Base-by-base conservation (phyloP, 2,113 vertebrate species). In the Puffinus mauretanicus region DNA sequence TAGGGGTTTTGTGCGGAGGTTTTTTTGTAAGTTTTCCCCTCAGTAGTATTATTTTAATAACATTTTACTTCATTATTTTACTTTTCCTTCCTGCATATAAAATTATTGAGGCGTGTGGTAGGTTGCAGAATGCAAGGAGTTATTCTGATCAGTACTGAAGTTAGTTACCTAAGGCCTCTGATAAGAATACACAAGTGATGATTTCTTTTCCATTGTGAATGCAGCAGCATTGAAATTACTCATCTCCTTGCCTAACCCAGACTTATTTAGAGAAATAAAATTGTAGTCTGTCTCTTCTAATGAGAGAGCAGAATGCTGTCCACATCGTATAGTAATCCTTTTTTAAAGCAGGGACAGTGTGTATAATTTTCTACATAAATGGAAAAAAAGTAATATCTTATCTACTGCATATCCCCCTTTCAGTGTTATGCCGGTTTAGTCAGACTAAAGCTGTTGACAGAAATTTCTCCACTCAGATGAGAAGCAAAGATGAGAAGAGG, bases 401-500 rank as follows among this genome's bases (percentile, higher is more conserved):
- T 97, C 95, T 97, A 46, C 42, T 72, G 66, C 80, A 79, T 96
- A 95, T 93, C 44, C 84, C 24, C 82, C 38, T 93, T 95, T 95
- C 91, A 94, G 91, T 86, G 67, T 81, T 97, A 73, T 77, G 58
- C 92, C 1, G 14, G 82, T 98, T 97, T 95, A 97, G 90, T 62
- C 78, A 46, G 92, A 86, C 94, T 97, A 97, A 97, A 97, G 95
- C 93, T 96, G 94, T 97, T 98, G 97, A 97, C 61, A 94, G 91
- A 94, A 97, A 97, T 97, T 97, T 97, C 96, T 97, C 54, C 94
- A 97, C 94, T 97, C 36, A 80, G 80, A 97, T 97, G 90, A 97
- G 92, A 98, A 97, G 92, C 84, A 96, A 94, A 97, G 97, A 98
- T 97, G 96, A 98, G 95, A 98, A 97, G 86, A 96, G 71, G 91